phyloP scores from a whole-genome alignment of 2,888 invertebrate genomes.

The Chloroclystis v-ata region DNA sequence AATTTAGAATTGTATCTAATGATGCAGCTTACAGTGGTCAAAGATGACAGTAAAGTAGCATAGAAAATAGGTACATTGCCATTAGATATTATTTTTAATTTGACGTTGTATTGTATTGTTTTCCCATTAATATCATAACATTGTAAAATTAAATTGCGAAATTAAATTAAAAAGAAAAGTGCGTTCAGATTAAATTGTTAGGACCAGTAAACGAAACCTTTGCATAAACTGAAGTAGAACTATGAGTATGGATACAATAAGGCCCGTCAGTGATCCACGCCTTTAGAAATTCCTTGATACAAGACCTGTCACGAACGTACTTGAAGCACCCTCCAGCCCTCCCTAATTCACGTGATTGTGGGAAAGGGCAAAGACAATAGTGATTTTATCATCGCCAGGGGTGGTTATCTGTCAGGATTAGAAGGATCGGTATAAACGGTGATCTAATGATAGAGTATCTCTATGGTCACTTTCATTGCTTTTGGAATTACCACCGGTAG shows the following conservation, averaged over 20 bases:
- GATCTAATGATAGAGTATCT: conserved; percentile 34
- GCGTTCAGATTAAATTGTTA: no score
- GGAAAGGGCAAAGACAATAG: conserved; percentile 73
- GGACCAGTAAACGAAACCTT: no score
- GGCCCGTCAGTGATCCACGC: neutral
- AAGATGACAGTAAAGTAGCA: neutral
- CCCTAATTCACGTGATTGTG: conserved; percentile 50
- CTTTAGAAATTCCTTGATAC: conserved; percentile 14
- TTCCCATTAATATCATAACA: no score
- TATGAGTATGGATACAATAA: neutral
- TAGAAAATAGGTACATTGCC: no score
- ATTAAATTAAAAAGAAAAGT: no score
- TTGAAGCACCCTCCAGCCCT: conserved; percentile 20
- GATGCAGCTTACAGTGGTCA: conserved; percentile 5
- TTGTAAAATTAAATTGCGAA: no score
- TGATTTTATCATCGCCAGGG: conserved; percentile 68
- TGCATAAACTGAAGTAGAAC: no score
- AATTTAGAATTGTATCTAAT: conserved; percentile 8
- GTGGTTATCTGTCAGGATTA: conserved; percentile 62
- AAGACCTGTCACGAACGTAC: conserved; percentile 8
- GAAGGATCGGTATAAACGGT: conserved; percentile 32
- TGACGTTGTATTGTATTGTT: no score
- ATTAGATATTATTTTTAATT: no score
- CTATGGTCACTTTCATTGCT: conserved; percentile 9
- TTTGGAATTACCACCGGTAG: neutral